Evolutionary conservation across 64 coral and sea anemone species (phyloP), one percentile per base, ranked within the genome.

Genomic region (Actinia tenebrosa): DNA sequence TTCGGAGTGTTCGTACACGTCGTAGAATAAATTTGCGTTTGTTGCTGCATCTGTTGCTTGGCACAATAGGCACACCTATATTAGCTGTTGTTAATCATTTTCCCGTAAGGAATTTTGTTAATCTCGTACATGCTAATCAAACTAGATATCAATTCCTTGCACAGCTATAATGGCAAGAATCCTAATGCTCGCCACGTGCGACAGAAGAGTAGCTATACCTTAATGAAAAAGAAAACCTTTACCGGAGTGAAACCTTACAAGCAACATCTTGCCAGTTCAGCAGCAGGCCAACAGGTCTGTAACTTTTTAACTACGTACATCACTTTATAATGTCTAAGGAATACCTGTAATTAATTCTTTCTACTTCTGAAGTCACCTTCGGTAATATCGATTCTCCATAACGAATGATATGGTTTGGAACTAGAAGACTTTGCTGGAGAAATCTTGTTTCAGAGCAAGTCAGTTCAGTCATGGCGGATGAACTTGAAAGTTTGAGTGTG

Each of bases 191-290:
- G 86, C 53, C 89, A 82, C 84, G 85, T 87, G 16, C 85, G 88
- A 5, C 91, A 93, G 25, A 68, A 90, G 87, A 96, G 91, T 80
- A 77, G 86, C 1, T 96, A 88, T 64, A 83, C 90, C 60, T 92
- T 96, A 58, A 69, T 83, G 58, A 93, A 96, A 91, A 96, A 86
- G 69, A 71, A 80, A 87, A 53, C 69, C 80, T 86, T 88, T 87
- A 93, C 94, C 79, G 94, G 94, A 85, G 94, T 96, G 56, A 92
- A 89, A 87, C 94, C 94, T 72, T 96, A 61, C 86, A 93, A 90
- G 72, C 80, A 93, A 71, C 94, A 96, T 87, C 88, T 93, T 72
- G 94, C 94, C 79, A 93, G 91, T 30, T 96, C 94, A n/a, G 71
- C 93, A 16, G 90, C 88, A 79, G 94, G 94, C 47, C 93, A 89